These are phyloP conservation scores for Gasteruption jaculator DNA, from an alignment of 2,888 invertebrate species.

Conservation along the genomic window DNA sequence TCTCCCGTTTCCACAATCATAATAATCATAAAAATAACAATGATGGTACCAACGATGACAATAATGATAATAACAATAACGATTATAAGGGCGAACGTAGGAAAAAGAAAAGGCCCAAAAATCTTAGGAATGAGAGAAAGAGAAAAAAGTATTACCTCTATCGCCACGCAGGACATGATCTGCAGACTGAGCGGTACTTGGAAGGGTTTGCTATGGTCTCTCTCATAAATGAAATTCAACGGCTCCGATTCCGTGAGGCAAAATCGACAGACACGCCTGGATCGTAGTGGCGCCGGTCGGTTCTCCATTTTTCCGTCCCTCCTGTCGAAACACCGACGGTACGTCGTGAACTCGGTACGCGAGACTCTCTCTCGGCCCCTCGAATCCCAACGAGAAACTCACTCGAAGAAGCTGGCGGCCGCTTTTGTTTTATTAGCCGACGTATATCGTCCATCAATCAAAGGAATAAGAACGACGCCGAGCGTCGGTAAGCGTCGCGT, in stretches of 20 bases:
- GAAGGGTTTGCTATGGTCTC: constrained; percentile 57
- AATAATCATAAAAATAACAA: no score
- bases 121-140: no score
- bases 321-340: background rate
- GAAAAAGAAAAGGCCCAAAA: background rate
- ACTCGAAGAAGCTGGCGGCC: background rate
- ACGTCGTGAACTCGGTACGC: constrained; percentile 10
- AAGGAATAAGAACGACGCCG: constrained; percentile 38
- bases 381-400: no score
- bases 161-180: constrained; percentile 72
- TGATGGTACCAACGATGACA: no score
- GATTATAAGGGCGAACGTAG: no score
- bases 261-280: constrained; percentile 69
- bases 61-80: no score
- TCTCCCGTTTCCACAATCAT: background rate
- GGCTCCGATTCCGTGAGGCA: constrained; percentile 64
- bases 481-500: constrained; percentile 49
- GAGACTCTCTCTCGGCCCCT: constrained; percentile 11
- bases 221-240: constrained; percentile 65
- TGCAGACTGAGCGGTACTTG: constrained; percentile 66
- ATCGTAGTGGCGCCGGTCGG: constrained; percentile 59
- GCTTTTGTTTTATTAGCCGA: constrained; percentile 21
- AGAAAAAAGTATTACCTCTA: constrained; percentile 64
- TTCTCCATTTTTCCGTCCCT: constrained; percentile 56
- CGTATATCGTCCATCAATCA: no score